phyloP scores from a whole-genome alignment of 2,888 invertebrate genomes.

The Oegoconia quadripuncta region DNA sequence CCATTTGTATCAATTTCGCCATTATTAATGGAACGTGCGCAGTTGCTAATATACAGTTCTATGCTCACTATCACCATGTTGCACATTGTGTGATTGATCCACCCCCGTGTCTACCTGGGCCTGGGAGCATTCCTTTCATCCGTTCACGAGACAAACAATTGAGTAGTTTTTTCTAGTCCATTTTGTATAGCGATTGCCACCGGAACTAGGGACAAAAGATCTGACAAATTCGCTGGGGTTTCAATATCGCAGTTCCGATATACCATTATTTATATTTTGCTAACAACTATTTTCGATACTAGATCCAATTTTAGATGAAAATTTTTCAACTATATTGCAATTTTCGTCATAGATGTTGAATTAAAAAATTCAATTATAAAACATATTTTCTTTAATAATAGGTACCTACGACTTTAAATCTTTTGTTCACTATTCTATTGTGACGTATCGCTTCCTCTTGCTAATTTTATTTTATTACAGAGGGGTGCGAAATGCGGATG shows the following conservation, averaged over 20 bases:
- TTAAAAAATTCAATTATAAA: neutral
- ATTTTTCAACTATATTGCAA: slow-evolving; percentile 24
- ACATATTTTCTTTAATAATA: neutral
- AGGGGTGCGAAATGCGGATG: slow-evolving; percentile 52
- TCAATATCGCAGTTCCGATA: slow-evolving; percentile 73
- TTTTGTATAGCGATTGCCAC: slow-evolving; percentile 65
- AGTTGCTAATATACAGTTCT: slow-evolving; percentile 50
- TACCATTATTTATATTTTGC: slow-evolving; percentile 68
- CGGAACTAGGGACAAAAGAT: slow-evolving; percentile 69
- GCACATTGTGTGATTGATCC: slow-evolving; percentile 45
- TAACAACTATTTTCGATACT: slow-evolving; percentile 48
- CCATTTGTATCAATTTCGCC: slow-evolving; percentile 47
- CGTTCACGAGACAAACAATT: slow-evolving; percentile 51
- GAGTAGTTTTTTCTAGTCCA: slow-evolving; percentile 48
- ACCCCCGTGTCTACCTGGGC: slow-evolving; percentile 59
- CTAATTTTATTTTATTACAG: slow-evolving; percentile 53
- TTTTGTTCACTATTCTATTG: slow-evolving; percentile 29
- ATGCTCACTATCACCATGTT: slow-evolving; percentile 40
- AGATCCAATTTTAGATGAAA: slow-evolving; percentile 47
- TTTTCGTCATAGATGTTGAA: neutral
- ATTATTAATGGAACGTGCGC: slow-evolving; percentile 47
- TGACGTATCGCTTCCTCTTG: slow-evolving; percentile 56
- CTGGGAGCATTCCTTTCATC: slow-evolving; percentile 59
- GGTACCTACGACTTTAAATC: too few species aligned
- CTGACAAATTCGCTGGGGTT: slow-evolving; percentile 62